A percentile compares a stretch with the other conserved stretches of the same genome.
Evolutionary conservation across 2,113 vertebrate species (phyloP).

Genomic region (Ochotona curzoniae): DNA sequence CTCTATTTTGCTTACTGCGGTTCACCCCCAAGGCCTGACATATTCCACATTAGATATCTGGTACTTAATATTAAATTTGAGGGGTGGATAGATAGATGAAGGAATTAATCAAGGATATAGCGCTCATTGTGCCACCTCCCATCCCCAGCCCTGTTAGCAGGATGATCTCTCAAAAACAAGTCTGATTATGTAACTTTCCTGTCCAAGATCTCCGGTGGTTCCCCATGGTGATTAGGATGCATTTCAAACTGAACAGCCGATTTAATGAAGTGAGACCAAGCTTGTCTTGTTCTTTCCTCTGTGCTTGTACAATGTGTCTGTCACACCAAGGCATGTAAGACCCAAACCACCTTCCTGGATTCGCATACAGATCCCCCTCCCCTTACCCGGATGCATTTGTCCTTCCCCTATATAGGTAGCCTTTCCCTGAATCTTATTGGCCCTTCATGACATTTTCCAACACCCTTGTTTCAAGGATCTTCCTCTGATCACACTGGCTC

Average conservation of each 20-base stretch:
- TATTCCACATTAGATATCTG: neutral
- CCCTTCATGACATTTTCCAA: neutral
- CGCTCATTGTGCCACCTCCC: too few species aligned
- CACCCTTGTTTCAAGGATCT: neutral
- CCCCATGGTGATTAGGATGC: neutral
- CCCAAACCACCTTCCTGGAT: neutral
- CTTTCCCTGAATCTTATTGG: neutral
- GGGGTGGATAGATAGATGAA: neutral
- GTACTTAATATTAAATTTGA: neutral
- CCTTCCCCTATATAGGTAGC: neutral
- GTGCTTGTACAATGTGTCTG: neutral
- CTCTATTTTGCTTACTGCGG: neutral
- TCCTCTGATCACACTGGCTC: neutral
- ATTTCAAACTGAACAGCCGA: neutral
- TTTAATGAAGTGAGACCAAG: neutral
- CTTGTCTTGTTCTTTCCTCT: neutral
- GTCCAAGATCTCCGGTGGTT: neutral
- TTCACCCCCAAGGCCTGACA: neutral
- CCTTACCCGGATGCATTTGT: rapidly evolving
- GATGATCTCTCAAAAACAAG: neutral
- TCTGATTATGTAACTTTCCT: neutral
- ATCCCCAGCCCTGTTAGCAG: neutral
- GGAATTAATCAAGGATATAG: neutral
- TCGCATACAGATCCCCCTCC: neutral
- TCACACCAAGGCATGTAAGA: neutral